These are phyloP conservation scores for Hydrocynus forskahlii DNA, from an alignment of 2,797 vertebrate species.

Conservation along the genomic window DNA sequence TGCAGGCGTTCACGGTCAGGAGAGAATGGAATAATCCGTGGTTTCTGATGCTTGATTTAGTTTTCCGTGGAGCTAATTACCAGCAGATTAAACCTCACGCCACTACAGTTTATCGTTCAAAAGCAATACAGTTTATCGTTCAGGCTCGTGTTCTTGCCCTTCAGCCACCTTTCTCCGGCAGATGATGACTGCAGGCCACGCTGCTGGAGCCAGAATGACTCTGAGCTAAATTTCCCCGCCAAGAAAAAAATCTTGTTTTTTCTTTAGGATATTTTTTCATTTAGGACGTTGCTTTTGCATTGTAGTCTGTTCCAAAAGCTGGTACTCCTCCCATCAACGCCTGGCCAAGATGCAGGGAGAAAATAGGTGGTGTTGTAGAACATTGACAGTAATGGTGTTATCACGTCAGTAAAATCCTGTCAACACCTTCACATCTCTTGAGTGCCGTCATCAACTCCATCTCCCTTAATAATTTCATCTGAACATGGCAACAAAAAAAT, in stretches of 20 bases:
- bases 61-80: conserved; percentile 83
- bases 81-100: conserved; percentile 80
- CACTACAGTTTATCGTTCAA: conserved; percentile 73
- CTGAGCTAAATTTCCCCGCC: neutral
- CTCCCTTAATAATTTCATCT: neutral
- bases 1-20: conserved; percentile 74
- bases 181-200: neutral
- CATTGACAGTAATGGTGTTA: conserved; percentile 2
- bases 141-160: conserved; percentile 72
- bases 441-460: neutral
- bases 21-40: conserved; percentile 80
- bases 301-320: conserved; percentile 17
- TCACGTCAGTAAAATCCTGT: neutral
- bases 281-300: conserved; percentile 16
- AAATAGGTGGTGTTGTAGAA: neutral
- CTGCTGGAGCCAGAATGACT: neutral
- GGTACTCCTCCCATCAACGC: neutral
- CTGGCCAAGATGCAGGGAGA: neutral
- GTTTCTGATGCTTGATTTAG: conserved; percentile 84
- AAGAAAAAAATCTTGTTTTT: neutral
- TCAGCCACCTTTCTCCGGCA: neutral
- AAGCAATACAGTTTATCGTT: conserved; percentile 71
- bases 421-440: neutral
- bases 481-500: neutral
- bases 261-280: neutral